phyloP scores from a whole-genome alignment of 2,113 vertebrate species.

The Halcyon senegalensis region DNA sequence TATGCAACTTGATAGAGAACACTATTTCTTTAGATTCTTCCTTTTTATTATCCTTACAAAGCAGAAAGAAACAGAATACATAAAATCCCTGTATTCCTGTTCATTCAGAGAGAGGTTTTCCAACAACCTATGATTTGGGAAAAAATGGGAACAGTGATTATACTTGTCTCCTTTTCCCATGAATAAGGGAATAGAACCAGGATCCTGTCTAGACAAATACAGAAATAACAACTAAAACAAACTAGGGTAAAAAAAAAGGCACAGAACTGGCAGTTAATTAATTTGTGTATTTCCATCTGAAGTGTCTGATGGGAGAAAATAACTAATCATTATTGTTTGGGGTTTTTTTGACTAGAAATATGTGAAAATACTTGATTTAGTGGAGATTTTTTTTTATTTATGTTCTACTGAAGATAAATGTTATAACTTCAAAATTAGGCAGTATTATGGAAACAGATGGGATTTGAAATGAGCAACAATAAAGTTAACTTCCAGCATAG shows the following conservation, averaged over 20 bases:
- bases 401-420: conserved; percentile 51
- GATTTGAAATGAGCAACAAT: conserved; percentile 67
- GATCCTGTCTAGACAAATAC: not conserved
- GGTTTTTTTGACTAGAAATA: conserved; percentile 30
- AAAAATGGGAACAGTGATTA: not conserved
- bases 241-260: not conserved
- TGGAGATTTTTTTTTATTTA: conserved; percentile 41
- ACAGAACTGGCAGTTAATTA: conserved; percentile 26
- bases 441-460: conserved; percentile 67
- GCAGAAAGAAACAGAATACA: not conserved
- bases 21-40: not conserved
- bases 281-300: conserved; percentile 28
- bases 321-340: conserved; percentile 45
- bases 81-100: not conserved
- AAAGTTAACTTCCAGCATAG: conserved; percentile 63
- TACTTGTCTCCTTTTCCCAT: not conserved
- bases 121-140: not conserved
- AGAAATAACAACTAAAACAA: not conserved
- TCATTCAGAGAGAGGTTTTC: not conserved
- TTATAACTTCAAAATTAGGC: conserved; percentile 61
- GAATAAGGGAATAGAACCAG: not conserved
- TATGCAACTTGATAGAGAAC: not conserved
- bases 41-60: not conserved
- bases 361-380: conserved; percentile 61
- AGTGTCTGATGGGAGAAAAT: conserved; percentile 31